Evolutionary conservation across 2,888 invertebrate genomes (phyloP).

Genomic region (Celastrina argiolus): DNA sequence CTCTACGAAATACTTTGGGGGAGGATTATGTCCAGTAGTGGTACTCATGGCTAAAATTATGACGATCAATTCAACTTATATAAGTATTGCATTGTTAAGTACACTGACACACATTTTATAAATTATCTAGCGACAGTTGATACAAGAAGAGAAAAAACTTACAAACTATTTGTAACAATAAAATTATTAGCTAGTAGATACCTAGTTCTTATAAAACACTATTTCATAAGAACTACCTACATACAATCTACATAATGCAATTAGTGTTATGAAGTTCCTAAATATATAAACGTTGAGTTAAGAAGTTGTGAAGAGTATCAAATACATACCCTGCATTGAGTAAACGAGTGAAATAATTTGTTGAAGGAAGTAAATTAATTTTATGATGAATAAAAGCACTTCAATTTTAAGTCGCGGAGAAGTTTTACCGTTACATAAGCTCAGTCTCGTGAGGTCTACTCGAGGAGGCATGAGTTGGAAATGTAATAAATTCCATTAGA

Average conservation of each 20-base stretch:
- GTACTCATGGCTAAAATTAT: no score
- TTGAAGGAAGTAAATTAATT: slow-evolving; percentile 20
- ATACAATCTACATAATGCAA: background rate
- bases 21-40: no score
- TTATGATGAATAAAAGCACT: slow-evolving; percentile 21
- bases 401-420: slow-evolving; percentile 24
- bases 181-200: no score
- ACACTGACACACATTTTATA: no score
- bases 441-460: slow-evolving; percentile 28
- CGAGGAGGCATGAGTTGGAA: slow-evolving; percentile 46
- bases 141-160: no score
- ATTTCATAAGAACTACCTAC: no score
- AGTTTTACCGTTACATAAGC: slow-evolving; percentile 27
- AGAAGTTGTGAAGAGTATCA: slow-evolving; percentile 15
- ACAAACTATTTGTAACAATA: no score
- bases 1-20: no score
- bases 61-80: no score
- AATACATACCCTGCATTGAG: slow-evolving; percentile 16
- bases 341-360: slow-evolving; percentile 17
- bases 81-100: no score
- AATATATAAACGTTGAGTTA: slow-evolving; percentile 7
- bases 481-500: slow-evolving; percentile 71
- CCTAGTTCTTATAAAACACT: no score
- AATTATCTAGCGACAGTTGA: no score
- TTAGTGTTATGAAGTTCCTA: background rate